Evolutionary conservation across 1,140 invertebrate species (phyloP), one percentile per base, ranked within the genome.

Genomic region (Himalopsyche phryganea): DNA sequence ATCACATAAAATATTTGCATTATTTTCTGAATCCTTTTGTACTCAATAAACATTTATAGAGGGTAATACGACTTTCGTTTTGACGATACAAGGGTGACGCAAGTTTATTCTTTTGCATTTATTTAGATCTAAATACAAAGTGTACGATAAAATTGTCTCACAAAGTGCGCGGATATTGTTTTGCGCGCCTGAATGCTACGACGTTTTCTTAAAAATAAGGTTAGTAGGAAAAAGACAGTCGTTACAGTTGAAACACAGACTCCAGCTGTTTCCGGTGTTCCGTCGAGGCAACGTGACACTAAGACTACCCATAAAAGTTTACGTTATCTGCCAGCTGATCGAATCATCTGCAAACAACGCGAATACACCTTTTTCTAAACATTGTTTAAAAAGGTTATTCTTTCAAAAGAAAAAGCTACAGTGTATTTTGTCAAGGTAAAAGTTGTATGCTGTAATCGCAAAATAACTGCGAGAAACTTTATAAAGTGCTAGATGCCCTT

Each of bases 331-430:
- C 17, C 4, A 23, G 14, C 50, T 41, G 50, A 51, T 51, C 19
- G 50, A 51, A 51, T 51, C 50, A 51, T 51, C 50, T 51, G 38
- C 38, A 42, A 51, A 51, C 49, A 51, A 23, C 49, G 23, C 23
- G 23, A 28, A 28, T 28, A 28, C 23, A 28, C 23, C 23, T 28
- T 28, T 28, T 28, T 28, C 23, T 28, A 28, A 28, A 28, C 23
- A 28, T 28, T 28, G 23, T 28, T 28, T 28, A 28, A 28, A 28
- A 28, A 28, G 23, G 23, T 28, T 28, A 28, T 28, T 28, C 23
- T 28, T 28, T 28, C 23, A 28, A 9, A 28, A 28, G 23, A 28
- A 28, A 28, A 28, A 28, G 23, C 23, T 28, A 28, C 23, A 28
- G 4, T 28, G 23, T 28, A 28, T 28, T 28, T 28, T 28, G 23